Conservation (phyloP, 2,888 invertebrate genomes). For the Choreutis nemorana region DNA sequence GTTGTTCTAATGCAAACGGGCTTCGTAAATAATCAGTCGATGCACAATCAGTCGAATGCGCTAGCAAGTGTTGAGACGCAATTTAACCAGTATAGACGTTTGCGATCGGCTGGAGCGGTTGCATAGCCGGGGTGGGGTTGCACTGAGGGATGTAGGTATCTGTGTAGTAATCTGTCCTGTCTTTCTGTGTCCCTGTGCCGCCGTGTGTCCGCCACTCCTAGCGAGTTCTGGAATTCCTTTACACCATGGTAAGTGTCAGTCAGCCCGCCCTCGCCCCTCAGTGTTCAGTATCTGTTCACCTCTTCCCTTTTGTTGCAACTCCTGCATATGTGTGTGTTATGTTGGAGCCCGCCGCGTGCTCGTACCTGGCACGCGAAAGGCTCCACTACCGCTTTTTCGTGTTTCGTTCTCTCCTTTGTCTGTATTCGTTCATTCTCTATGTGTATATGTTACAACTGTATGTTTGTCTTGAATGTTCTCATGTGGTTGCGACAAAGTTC, state of each 20-base stretch:
- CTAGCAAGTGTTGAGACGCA: slow-evolving; percentile 59
- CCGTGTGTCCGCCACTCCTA: slow-evolving; percentile 79
- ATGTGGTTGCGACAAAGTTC: slow-evolving; percentile 54
- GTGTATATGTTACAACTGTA: slow-evolving; percentile 67
- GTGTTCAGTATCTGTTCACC: slow-evolving; percentile 65
- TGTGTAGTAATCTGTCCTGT: slow-evolving; percentile 71
- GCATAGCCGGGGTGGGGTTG: slow-evolving; percentile 61
- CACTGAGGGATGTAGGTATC: slow-evolving; percentile 68
- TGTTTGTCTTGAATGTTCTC: slow-evolving; percentile 64
- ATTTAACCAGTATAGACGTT: slow-evolving; percentile 61
- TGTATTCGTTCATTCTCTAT: slow-evolving; percentile 67
- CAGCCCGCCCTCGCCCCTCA: slow-evolving; percentile 68
- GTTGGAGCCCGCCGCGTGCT: slow-evolving; percentile 52
- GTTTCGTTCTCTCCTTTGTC: slow-evolving; percentile 63
- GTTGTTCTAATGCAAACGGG: slow-evolving; percentile 66
- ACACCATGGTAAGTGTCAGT: slow-evolving; percentile 96
- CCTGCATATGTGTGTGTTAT: slow-evolving; percentile 63
- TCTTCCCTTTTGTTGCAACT: slow-evolving; percentile 64
- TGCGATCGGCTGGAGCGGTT: slow-evolving; percentile 51
- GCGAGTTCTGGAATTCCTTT: slow-evolving; percentile 99
- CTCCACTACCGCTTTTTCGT: slow-evolving; percentile 57
- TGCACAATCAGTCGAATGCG: slow-evolving; percentile 19
- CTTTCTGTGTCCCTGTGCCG: slow-evolving; percentile 76
- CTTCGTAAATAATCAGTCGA: slow-evolving; percentile 35
- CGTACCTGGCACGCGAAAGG: slow-evolving; percentile 49